These are phyloP conservation scores for Sipunculus nudus DNA, from an alignment of 2,888 invertebrate species.

Conservation along the genomic window DNA sequence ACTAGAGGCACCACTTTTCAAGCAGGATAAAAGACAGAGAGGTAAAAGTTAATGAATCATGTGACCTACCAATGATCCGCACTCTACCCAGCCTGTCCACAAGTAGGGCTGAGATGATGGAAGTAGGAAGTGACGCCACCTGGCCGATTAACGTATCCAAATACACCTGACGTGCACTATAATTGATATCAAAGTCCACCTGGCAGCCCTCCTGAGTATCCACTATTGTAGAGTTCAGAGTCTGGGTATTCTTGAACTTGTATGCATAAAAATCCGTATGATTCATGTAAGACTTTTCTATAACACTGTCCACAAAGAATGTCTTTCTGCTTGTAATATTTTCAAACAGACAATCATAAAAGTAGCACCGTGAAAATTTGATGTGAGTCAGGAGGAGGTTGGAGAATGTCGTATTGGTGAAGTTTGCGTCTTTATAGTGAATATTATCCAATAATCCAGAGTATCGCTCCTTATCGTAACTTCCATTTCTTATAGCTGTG, in stretches of 20 bases:
- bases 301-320: conserved; percentile 15
- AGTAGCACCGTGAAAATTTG: conserved; percentile 22
- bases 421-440: conserved; percentile 15
- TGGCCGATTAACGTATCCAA: conserved; percentile 25
- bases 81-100: conserved; percentile 26
- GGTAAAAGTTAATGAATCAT: too few species aligned
- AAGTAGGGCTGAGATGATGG: conserved; percentile 18
- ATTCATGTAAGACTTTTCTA: conserved; percentile 13
- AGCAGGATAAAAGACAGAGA: too few species aligned
- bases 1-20: too few species aligned
- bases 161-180: conserved; percentile 14
- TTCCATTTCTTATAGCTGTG: neutral
- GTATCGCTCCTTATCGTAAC: neutral
- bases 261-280: conserved; percentile 25
- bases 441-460: conserved; percentile 17
- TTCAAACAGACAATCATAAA: conserved; percentile 15
- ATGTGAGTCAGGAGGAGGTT: conserved; percentile 23
- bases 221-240: conserved; percentile 5
- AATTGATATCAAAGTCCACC: conserved; percentile 28
- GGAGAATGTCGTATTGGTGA: conserved; percentile 20
- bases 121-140: conserved; percentile 22
- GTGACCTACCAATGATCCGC: conserved; percentile 22
- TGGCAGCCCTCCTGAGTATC: conserved; percentile 13
- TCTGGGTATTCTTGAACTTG: conserved; percentile 15
- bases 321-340: conserved; percentile 22